Conservation (phyloP, 2,797 vertebrate species). For the Mormyrops boulengeri region DNA sequence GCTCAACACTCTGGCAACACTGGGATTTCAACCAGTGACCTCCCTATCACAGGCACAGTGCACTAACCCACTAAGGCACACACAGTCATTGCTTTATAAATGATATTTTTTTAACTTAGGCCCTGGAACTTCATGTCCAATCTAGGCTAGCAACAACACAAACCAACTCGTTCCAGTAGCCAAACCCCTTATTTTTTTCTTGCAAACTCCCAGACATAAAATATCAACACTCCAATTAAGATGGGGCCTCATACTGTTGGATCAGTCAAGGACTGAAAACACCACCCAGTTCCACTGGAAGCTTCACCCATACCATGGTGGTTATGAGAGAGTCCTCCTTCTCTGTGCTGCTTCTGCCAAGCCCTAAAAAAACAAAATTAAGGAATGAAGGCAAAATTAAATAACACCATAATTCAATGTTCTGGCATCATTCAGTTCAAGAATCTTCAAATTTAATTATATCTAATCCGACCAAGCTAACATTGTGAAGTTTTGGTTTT, state of each 20-base stretch:
- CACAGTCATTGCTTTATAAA: neutral
- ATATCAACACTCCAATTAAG: neutral
- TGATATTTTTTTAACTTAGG: neutral
- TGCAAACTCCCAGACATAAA: neutral
- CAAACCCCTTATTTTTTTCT: neutral
- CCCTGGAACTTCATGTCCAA: neutral
- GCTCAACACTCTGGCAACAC: neutral
- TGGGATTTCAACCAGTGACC: neutral
- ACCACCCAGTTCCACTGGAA: neutral
- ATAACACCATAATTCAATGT: neutral
- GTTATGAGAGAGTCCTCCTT: slow-evolving; percentile 81
- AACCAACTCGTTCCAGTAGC: neutral
- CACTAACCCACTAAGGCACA: neutral
- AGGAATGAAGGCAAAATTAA: neutral
- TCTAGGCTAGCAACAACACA: neutral
- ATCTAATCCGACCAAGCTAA: neutral
- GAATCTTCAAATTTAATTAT: neutral
- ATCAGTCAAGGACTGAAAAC: neutral
- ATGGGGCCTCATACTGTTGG: neutral
- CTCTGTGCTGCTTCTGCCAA: slow-evolving; percentile 61
- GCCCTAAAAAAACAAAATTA: slow-evolving; percentile 55
- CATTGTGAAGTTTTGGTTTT: neutral
- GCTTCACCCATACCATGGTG: slow-evolving; percentile 73
- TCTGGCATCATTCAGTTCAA: neutral
- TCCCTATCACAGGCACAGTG: neutral